Conservation (phyloP, 2,113 vertebrate species). For the Misgurnus mizolepis region DNA sequence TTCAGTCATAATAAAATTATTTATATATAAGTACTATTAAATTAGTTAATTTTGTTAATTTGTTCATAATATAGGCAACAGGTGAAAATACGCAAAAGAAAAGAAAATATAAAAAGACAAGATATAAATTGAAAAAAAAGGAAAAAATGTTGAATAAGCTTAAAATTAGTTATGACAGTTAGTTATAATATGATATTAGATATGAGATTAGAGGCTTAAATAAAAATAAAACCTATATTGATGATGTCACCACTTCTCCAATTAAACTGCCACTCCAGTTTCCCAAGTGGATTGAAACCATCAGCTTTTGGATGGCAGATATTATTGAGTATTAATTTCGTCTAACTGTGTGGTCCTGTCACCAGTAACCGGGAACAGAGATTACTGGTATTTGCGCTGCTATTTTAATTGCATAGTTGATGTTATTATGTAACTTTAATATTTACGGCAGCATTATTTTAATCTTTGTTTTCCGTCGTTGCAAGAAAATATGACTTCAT, state of each 20-base stretch:
- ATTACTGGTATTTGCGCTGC: slow-evolving; percentile 27
- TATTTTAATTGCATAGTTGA: slow-evolving; percentile 33
- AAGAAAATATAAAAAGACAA: neutral
- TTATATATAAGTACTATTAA: no score
- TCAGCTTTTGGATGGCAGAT: slow-evolving; percentile 31
- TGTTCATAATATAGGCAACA: neutral
- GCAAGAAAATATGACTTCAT: slow-evolving; percentile 72
- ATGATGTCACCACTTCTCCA: slow-evolving; percentile 37
- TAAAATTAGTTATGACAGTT: no score
- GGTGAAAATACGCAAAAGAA: slow-evolving; percentile 34
- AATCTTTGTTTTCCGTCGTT: slow-evolving; percentile 71
- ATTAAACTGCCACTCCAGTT: slow-evolving; percentile 34
- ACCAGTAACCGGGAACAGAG: slow-evolving; percentile 34
- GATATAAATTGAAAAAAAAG: neutral
- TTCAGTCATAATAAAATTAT: no score
- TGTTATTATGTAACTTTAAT: slow-evolving; percentile 52
- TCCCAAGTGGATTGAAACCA: slow-evolving; percentile 23
- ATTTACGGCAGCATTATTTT: slow-evolving; percentile 64
- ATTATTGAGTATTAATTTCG: slow-evolving; percentile 34
- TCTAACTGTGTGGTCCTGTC: slow-evolving; percentile 50
- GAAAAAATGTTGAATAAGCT: no score
- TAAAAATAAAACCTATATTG: slow-evolving; percentile 42
- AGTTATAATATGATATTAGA: no score
- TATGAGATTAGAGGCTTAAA: slow-evolving; percentile 3
- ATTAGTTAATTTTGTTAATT: no score